Percentiles rank a stretch among this genome's conserved stretches.
Conservation (phyloP, 2,113 vertebrate genomes). For the Madoqua kirkii region DNA sequence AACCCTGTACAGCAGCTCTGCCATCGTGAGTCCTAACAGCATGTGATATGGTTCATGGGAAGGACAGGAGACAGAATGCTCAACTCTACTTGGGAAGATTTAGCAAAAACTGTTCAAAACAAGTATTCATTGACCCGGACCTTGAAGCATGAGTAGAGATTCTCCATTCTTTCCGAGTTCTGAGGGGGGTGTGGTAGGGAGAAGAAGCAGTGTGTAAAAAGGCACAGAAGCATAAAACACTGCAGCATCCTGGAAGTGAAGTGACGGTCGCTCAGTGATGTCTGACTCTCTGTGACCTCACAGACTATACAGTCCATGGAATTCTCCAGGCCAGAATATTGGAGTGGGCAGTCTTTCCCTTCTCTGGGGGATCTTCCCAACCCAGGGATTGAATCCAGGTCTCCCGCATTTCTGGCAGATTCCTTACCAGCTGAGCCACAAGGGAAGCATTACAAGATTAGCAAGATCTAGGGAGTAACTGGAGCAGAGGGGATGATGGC, state of each 20-base stretch:
- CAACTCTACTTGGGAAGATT: background rate
- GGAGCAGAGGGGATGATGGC: background rate
- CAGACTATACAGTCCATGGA: background rate
- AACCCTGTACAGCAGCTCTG: background rate
- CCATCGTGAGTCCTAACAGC: background rate
- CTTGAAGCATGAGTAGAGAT: background rate
- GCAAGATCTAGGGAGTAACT: background rate
- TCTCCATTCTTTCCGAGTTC: background rate
- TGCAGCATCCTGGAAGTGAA: background rate
- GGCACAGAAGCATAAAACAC: background rate
- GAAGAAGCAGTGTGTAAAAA: background rate
- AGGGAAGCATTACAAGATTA: background rate
- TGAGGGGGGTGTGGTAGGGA: background rate
- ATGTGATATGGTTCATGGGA: accelerated
- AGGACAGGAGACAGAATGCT: too few relatives aligned
- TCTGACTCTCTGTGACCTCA: background rate
- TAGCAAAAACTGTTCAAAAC: background rate
- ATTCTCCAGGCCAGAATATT: background rate
- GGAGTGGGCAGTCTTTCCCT: background rate
- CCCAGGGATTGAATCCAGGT: background rate
- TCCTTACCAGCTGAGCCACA: background rate
- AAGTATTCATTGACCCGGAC: background rate
- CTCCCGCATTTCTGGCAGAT: background rate
- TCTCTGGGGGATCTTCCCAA: background rate
- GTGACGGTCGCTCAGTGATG: background rate